Conservation (phyloP, 2,888 invertebrate genomes). For the Leptopterna dolabrata region DNA sequence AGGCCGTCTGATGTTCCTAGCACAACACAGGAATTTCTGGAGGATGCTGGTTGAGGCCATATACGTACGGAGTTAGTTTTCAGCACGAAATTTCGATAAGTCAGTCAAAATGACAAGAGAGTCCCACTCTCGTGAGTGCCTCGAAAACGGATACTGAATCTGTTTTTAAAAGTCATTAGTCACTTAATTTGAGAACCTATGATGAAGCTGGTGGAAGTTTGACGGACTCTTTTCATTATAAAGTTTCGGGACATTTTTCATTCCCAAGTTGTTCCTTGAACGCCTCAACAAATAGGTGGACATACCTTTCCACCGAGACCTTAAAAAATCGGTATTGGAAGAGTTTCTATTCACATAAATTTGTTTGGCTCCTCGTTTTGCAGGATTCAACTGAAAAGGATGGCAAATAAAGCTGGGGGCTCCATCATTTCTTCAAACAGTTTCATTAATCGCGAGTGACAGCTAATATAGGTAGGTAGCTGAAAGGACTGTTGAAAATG, state of each 20-base stretch:
- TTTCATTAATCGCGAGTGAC: neutral
- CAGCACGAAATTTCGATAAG: too few relatives aligned
- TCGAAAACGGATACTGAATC: neutral
- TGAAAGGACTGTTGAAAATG: neutral
- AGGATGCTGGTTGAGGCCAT: too few relatives aligned
- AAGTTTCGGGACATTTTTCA: neutral
- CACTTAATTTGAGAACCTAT: neutral
- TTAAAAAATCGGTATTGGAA: neutral
- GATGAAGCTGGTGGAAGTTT: neutral
- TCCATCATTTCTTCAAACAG: neutral
- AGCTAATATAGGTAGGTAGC: neutral
- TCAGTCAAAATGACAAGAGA: too few relatives aligned
- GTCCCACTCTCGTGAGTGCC: too few relatives aligned
- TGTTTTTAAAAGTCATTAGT: neutral
- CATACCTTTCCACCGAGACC: neutral
- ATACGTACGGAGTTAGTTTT: too few relatives aligned
- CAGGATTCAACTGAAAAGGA: neutral
- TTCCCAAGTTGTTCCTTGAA: neutral
- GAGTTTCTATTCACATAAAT: neutral
- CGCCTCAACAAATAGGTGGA: neutral
- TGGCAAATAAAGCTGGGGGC: neutral
- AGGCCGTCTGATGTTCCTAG: too few relatives aligned
- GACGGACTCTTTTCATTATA: neutral
- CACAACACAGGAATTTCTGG: too few relatives aligned
- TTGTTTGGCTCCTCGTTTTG: neutral